Evolutionary conservation across 2,113 vertebrate genomes (phyloP).

Genomic region (Calonectris borealis): DNA sequence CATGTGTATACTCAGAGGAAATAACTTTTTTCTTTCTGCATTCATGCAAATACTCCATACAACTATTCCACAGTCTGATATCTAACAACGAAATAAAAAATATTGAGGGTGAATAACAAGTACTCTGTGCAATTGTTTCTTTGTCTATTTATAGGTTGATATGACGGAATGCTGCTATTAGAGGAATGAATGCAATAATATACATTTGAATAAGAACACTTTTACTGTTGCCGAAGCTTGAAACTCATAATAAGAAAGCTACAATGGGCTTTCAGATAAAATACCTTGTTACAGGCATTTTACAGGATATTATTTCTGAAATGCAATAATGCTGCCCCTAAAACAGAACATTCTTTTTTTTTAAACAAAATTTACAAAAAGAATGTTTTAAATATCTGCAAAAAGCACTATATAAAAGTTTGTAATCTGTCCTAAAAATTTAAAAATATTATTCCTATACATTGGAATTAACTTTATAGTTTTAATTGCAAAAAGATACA

Average conservation of each 20-base stretch:
- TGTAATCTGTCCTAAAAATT: not conserved
- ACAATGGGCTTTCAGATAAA: constrained; percentile 52
- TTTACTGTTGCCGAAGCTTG: constrained; percentile 53
- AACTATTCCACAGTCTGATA: constrained; percentile 17
- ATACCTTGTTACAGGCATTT: constrained; percentile 22
- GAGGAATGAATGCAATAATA: constrained; percentile 47
- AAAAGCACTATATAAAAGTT: not conserved
- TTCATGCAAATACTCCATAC: not conserved
- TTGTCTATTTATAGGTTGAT: constrained; percentile 67
- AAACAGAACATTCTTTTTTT: not conserved
- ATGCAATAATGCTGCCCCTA: constrained; percentile 4
- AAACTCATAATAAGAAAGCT: constrained; percentile 56
- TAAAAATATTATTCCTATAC: not conserved
- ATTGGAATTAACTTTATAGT: not conserved
- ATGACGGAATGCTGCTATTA: constrained; percentile 67
- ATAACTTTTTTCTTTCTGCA: not conserved
- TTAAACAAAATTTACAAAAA: not conserved
- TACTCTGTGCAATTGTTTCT: constrained; percentile 57
- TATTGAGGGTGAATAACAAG: constrained; percentile 57
- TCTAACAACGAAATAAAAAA: constrained; percentile 46
- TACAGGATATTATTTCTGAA: constrained; percentile 54
- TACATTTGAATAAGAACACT: constrained; percentile 68
- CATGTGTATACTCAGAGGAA: not conserved
- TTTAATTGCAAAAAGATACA: not conserved
- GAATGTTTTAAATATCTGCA: not conserved